Base-by-base conservation (phyloP, 1,140 invertebrate genomes). In the Geopemphigus sp. region DNA sequence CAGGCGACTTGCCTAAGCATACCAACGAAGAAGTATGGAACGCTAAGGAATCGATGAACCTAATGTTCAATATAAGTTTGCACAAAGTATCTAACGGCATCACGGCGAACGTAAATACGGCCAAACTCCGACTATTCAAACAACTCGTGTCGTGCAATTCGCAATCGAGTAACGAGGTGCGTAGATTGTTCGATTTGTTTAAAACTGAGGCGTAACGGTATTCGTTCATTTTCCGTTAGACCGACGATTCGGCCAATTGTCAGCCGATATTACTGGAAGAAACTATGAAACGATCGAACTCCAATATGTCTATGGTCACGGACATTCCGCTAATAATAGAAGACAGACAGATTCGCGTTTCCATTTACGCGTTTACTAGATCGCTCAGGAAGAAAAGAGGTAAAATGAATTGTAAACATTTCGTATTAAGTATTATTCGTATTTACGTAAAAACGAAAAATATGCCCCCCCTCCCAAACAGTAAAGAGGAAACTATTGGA, bases 401-500 rank as follows among this genome's bases (percentile, higher is more conserved):
- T 78, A 63, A n/a, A n/a, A 78, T 2, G 5, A 11, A 22, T 24
- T 39, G 12, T 11, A 50, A 54, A 39, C 32, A 11, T 39, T 39
- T 39, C 14, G 29, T 22, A 5, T 66, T 22, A n/a, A 14, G 3
- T 32, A n/a, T 39, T 22, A 64, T 22, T 39, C 11, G 5, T 0
- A 12, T 66, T 45, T n/a, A 14, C 26, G n/a, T n/a, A 12, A 12
- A 32, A 45, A 66, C 1, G 8, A 53, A 50, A 70, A 15, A 10
- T 61, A 15, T 3, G 0, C 8, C 24, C 17, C 2, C 8, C 24
- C 17, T 14, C 32, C 1, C 12, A 81, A 81, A 82, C 82, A 88
- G 88, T 85, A 17, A 89, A 89, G 82, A 88, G 87, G 83, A 87
- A 87, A 39, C 81, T 89, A 72, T 85, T 89, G 84, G 88, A 89